Percentiles rank a stretch among this genome's conserved stretches.
phyloP scores from a whole-genome alignment of 2,888 invertebrate genomes.

The Sialis lutaria region DNA sequence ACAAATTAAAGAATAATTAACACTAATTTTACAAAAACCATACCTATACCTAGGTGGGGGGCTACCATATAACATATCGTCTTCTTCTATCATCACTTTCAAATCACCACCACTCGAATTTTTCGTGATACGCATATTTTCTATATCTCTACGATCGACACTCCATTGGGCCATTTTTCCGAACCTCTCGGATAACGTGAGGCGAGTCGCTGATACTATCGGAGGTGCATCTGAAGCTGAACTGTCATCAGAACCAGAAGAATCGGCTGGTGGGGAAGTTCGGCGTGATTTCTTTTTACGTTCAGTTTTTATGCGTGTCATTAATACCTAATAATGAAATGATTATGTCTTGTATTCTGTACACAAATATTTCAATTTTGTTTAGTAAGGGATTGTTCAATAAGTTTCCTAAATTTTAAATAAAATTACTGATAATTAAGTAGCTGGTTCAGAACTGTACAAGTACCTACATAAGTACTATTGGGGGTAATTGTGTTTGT shows the following conservation, averaged over 20 bases:
- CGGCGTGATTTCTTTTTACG: constrained; percentile 22
- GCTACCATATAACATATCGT: constrained; percentile 30
- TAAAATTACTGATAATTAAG: no score
- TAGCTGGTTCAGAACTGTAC: no score
- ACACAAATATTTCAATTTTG: not conserved
- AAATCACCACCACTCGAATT: constrained; percentile 53
- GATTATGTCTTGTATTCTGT: not conserved
- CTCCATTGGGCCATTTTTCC: constrained; percentile 89
- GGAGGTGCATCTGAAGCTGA: constrained; percentile 38
- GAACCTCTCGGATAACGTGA: constrained; percentile 74
- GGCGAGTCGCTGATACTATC: constrained; percentile 37
- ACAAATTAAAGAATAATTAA: no score
- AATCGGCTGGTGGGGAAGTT: constrained; percentile 29
- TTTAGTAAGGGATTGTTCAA: not conserved
- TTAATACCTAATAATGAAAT: constrained; percentile 16
- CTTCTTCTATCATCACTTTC: constrained; percentile 58
- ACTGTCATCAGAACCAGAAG: constrained; percentile 39
- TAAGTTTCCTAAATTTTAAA: no score
- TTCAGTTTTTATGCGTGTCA: constrained; percentile 25
- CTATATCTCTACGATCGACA: constrained; percentile 67
- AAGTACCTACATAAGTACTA: no score
- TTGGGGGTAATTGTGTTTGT: no score
- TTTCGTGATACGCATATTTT: constrained; percentile 73
- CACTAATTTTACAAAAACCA: not conserved
- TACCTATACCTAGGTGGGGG: constrained; percentile 34